Conservation (phyloP, 2,113 vertebrate species). For the Myodes glareolus region DNA sequence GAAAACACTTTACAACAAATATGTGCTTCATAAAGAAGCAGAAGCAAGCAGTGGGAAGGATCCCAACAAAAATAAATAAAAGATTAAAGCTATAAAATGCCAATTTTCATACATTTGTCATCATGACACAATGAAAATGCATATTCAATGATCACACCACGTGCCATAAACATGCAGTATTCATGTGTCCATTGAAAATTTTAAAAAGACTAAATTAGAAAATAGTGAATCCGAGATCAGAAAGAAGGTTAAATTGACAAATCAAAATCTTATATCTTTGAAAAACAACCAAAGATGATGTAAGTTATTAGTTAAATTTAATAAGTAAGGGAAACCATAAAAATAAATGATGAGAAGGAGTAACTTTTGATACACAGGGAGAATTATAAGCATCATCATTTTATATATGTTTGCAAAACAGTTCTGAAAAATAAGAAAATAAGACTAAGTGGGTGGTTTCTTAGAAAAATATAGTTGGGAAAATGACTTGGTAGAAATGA, state of each 20-base stretch:
- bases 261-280: background rate
- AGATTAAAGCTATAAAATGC: background rate
- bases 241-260: background rate
- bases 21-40: background rate
- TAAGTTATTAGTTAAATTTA: slow-evolving; percentile 15
- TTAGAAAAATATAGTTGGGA: slow-evolving; percentile 8
- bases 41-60: background rate
- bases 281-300: background rate
- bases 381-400: background rate
- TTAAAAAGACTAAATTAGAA: background rate
- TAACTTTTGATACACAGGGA: background rate
- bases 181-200: background rate
- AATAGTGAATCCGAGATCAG: background rate
- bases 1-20: background rate
- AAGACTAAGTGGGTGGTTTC: background rate
- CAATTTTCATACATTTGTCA: background rate
- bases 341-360: slow-evolving; percentile 15
- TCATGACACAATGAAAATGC: background rate
- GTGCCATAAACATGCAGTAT: background rate
- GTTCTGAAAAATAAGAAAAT: background rate
- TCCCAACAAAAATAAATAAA: background rate
- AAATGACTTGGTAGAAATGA: background rate
- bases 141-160: background rate
- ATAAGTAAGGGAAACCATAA: background rate
- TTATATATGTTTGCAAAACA: background rate